Evolutionary conservation across 1,140 invertebrate genomes (phyloP).

Genomic region (Brachystomella parvula): DNA sequence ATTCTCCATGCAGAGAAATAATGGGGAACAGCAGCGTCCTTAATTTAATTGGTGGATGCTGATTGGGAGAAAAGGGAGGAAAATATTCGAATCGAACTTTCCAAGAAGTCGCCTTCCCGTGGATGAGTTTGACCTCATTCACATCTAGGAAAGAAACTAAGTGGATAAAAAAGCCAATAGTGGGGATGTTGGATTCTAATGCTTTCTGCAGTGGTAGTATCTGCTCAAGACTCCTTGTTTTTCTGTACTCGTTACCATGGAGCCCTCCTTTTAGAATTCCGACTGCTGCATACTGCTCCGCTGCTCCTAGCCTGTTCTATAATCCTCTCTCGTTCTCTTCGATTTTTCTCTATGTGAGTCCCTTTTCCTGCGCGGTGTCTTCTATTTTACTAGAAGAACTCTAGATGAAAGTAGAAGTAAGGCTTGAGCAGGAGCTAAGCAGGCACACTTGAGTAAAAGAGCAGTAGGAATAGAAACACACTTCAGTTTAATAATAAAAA

Average conservation of each 20-base stretch:
- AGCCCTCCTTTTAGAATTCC: neutral
- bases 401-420: too few relatives aligned
- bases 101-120: neutral
- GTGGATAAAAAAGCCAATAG: too few relatives aligned
- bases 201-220: too few relatives aligned
- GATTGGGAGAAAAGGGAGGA: neutral
- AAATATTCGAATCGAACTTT: neutral
- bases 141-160: too few relatives aligned
- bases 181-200: too few relatives aligned
- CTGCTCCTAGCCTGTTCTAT: neutral
- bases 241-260: neutral
- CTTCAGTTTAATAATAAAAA: conserved; percentile 4
- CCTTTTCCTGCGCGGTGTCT: neutral
- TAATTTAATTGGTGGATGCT: neutral
- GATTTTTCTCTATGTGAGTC: conserved; percentile 9
- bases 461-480: neutral
- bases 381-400: too few relatives aligned
- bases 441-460: neutral
- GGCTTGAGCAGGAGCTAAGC: too few relatives aligned
- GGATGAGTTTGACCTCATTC: conserved; percentile 6
- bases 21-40: neutral
- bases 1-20: neutral
- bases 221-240: neutral
- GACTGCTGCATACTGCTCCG: too few relatives aligned
- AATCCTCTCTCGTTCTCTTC: conserved; percentile 9